phyloP scores from a whole-genome alignment of 2,113 vertebrate genomes.

The Mus pahari region DNA sequence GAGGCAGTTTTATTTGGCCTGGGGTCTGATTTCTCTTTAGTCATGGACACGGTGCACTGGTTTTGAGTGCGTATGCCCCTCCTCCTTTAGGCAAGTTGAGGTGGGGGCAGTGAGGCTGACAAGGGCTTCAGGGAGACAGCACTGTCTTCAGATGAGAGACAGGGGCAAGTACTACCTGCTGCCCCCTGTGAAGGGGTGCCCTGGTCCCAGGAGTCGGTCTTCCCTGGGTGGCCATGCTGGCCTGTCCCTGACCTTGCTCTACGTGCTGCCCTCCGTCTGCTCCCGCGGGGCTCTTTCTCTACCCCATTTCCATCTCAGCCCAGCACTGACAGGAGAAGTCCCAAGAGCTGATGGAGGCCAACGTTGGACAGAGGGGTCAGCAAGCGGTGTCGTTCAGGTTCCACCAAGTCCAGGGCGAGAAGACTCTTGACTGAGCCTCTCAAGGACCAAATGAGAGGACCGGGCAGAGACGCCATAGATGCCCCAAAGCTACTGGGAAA shows the following conservation, averaged over 20 bases:
- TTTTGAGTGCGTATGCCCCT: neutral
- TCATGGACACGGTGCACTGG: neutral
- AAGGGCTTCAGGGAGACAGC: neutral
- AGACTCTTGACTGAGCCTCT: neutral
- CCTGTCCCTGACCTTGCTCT: neutral
- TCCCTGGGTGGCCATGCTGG: neutral
- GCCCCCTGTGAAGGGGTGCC: fast-evolving
- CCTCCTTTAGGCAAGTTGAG: neutral
- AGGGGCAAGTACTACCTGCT: neutral
- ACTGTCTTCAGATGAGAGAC: neutral
- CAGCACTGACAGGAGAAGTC: neutral
- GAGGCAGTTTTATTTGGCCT: neutral
- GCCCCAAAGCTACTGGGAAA: neutral
- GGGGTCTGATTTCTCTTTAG: neutral
- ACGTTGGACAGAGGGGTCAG: neutral
- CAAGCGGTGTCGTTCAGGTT: neutral
- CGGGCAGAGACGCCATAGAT: neutral
- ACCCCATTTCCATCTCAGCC: neutral
- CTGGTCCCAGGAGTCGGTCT: neutral
- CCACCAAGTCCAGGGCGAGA: neutral
- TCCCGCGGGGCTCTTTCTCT: fast-evolving
- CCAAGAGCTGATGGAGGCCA: neutral
- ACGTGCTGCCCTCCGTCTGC: neutral
- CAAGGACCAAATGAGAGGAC: neutral
- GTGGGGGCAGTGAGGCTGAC: neutral